Percentiles rank a stretch among this genome's conserved stretches.
Conservation (phyloP, 2,113 vertebrate species). For the chimpanzee (Pan troglodytes) region NHGRI_mPanTro3-v2.1_pri NC_072401.2:155002001-155002500, state of each 20-base stretch:
- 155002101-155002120: background rate
- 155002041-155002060: background rate
- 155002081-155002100: background rate
- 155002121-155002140: rapidly evolving
- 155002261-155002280: background rate
- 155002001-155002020: background rate
- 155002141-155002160: rapidly evolving
- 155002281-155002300: too few species aligned
- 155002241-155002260: rapidly evolving
- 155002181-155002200: rapidly evolving
- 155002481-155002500: background rate
- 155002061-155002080: background rate
- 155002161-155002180: background rate
- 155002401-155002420: too few species aligned
- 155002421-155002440: background rate
- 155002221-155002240: background rate
- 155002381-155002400: too few species aligned
- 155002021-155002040: background rate
- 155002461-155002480: too few species aligned
- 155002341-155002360: background rate
- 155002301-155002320: rapidly evolving
- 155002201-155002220: too few species aligned
- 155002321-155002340: rapidly evolving
- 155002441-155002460: too few species aligned
- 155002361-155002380: too few species aligned